phyloP scores from a whole-genome alignment of 2,797 vertebrate species.

The Schizothorax lantsangensis region DNA sequence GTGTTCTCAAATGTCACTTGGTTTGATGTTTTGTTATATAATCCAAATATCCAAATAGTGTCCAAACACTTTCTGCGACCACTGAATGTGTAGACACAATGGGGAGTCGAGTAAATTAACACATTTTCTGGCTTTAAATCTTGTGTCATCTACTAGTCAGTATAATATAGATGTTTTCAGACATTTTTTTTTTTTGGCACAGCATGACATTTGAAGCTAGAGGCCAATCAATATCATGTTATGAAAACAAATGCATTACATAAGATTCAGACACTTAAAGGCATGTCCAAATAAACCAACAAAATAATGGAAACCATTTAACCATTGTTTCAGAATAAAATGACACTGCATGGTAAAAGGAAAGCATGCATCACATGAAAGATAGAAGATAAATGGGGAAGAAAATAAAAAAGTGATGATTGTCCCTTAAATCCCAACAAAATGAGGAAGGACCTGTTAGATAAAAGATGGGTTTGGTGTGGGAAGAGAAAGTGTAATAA shows the following conservation, averaged over 20 bases:
- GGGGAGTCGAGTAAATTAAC: neutral
- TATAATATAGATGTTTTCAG: neutral
- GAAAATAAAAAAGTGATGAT: neutral
- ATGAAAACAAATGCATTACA: constrained; percentile 21
- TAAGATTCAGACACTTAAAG: neutral
- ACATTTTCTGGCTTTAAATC: neutral
- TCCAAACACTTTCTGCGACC: neutral
- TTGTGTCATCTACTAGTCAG: constrained; percentile 11
- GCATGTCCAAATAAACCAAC: neutral
- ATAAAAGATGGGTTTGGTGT: neutral
- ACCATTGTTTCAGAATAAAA: neutral
- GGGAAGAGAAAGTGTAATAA: neutral
- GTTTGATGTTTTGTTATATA: neutral
- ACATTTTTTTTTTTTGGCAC: neutral
- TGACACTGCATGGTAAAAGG: neutral
- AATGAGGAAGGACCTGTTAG: neutral
- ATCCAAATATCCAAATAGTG: neutral
- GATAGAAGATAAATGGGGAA: neutral
- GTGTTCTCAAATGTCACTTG: neutral
- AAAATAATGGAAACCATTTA: neutral
- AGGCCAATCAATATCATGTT: constrained; percentile 11
- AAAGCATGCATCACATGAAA: too few relatives aligned
- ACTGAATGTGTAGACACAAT: neutral
- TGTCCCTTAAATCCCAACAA: neutral
- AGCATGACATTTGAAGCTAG: constrained; percentile 23